These are phyloP conservation scores for Xenopus laevis DNA, from an alignment of 2,113 vertebrate genomes.

Conservation along the genomic window DNA sequence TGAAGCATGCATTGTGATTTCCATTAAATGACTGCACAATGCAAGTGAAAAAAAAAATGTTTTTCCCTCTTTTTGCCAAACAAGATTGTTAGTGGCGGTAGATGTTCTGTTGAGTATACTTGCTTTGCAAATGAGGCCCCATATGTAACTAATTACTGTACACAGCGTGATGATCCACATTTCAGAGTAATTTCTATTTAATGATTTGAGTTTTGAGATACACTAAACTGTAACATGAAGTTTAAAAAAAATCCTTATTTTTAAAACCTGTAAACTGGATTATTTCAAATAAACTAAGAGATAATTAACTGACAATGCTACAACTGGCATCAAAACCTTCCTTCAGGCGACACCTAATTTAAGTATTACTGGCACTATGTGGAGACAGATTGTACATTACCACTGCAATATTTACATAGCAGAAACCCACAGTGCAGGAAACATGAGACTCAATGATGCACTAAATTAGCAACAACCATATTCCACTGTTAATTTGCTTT, in stretches of 20 bases:
- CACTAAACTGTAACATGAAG: slow-evolving; percentile 22
- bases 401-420: slow-evolving; percentile 84
- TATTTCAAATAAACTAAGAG: slow-evolving; percentile 79
- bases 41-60: too few species aligned
- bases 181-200: slow-evolving; percentile 41
- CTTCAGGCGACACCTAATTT: slow-evolving; percentile 92
- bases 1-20: slow-evolving; percentile 21
- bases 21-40: slow-evolving; percentile 1
- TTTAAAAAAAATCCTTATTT: slow-evolving; percentile 41
- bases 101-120: slow-evolving; percentile 32
- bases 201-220: slow-evolving; percentile 38
- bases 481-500: slow-evolving; percentile 87
- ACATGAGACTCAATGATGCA: slow-evolving; percentile 95
- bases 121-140: slow-evolving; percentile 40
- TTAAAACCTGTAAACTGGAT: slow-evolving; percentile 72
- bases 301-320: slow-evolving; percentile 80
- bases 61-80: background rate
- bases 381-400: slow-evolving; percentile 94
- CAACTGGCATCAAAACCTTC: slow-evolving; percentile 84
- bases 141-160: slow-evolving; percentile 45
- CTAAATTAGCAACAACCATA: slow-evolving; percentile 98
- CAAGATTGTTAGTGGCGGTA: slow-evolving; percentile 22
- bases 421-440: slow-evolving; percentile 93
- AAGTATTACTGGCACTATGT: slow-evolving; percentile 92
- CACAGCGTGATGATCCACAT: slow-evolving; percentile 38